These are phyloP conservation scores for Hylia prasina DNA, from an alignment of 2,113 vertebrate genomes.

Conservation along the genomic window DNA sequence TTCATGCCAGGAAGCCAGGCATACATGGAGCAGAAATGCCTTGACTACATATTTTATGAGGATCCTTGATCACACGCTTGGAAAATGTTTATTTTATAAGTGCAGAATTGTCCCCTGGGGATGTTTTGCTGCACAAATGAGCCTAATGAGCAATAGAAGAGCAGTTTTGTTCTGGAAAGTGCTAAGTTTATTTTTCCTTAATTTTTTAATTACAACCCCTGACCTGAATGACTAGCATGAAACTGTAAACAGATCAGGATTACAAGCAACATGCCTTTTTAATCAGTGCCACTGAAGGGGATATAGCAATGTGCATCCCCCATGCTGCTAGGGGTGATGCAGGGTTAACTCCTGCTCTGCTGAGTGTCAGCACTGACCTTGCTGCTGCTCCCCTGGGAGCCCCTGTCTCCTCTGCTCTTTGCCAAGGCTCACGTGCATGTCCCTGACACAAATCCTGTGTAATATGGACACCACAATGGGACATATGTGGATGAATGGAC, in stretches of 20 bases:
- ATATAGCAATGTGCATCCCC: accelerated
- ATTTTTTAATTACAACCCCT: constrained; percentile 42
- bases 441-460: accelerated
- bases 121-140: constrained; percentile 54
- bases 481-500: accelerated
- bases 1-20: background rate
- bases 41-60: constrained; percentile 45
- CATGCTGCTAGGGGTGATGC: background rate
- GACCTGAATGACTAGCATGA: background rate
- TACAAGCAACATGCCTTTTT: background rate
- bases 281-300: background rate
- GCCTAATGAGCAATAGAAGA: constrained; percentile 43
- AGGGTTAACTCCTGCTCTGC: background rate
- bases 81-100: constrained; percentile 63
- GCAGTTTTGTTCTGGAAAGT: constrained; percentile 27
- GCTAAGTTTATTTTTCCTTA: background rate
- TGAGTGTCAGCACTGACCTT: background rate
- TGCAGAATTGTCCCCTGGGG: constrained; percentile 29
- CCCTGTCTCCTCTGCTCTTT: background rate
- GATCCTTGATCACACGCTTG: constrained; percentile 16
- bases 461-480: accelerated
- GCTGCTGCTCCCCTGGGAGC: background rate
- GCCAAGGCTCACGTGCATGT: accelerated
- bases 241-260: background rate
- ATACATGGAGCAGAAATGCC: background rate